phyloP scores from a whole-genome alignment of 2,113 vertebrate genomes.

The Mola mola region DNA sequence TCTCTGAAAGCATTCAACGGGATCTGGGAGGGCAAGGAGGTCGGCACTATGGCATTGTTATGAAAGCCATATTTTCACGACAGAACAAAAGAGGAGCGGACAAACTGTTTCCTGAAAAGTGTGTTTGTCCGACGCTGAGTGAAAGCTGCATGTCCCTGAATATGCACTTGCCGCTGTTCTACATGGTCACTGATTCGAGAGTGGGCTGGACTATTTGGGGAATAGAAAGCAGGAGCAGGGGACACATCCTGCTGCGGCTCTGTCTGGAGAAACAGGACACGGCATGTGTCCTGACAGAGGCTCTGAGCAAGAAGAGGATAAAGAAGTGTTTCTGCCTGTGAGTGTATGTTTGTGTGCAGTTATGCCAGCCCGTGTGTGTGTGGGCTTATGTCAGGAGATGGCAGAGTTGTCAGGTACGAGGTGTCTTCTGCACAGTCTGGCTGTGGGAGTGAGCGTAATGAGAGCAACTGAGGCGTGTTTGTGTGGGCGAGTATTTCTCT shows the following conservation, averaged over 20 bases:
- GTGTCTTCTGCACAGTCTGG: conserved; percentile 72
- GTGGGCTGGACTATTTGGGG: conserved; percentile 13
- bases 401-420: conserved; percentile 77
- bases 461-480: conserved; percentile 71
- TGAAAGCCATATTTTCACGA: conserved; percentile 39
- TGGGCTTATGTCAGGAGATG: conserved; percentile 67
- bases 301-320: conserved; percentile 35
- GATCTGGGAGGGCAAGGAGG: conserved; percentile 26
- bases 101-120: conserved; percentile 38
- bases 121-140: conserved; percentile 20
- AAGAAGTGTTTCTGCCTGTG: conserved; percentile 8
- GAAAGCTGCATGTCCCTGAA: conserved; percentile 27
- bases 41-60: conserved; percentile 42
- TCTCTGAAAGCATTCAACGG: conserved; percentile 53
- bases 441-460: conserved; percentile 76
- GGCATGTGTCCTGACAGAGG: conserved; percentile 43
- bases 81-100: conserved; percentile 20
- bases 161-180: conserved; percentile 15
- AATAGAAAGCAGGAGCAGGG: conserved; percentile 35
- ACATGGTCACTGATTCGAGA: conserved; percentile 29
- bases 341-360: conserved; percentile 24
- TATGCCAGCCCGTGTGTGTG: conserved; percentile 46
- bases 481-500: conserved; percentile 70
- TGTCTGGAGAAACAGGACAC: conserved; percentile 39
- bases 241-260: conserved; percentile 21